A percentile compares a stretch with the other conserved stretches of the same genome.
phyloP scores from a whole-genome alignment of 2,888 invertebrate genomes.

The Drosophila nr. perissopoda region DNA sequence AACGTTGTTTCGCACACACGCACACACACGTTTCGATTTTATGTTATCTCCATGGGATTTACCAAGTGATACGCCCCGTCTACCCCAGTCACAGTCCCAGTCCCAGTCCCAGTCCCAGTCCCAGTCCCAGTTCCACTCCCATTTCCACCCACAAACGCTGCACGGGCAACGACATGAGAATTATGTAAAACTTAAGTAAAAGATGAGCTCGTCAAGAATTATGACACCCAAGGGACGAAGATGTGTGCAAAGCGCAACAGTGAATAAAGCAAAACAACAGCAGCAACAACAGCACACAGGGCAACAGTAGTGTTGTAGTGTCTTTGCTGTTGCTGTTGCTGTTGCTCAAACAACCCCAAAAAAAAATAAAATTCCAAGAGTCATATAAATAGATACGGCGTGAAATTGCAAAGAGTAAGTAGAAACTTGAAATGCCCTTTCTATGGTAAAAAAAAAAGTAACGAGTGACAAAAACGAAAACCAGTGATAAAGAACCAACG shows the following conservation, averaged over 20 bases:
- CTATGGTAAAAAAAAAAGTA: neutral
- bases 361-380: slow-evolving; percentile 31
- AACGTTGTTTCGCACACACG: slow-evolving; percentile 23
- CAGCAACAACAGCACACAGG: slow-evolving; percentile 35
- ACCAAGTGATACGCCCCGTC: slow-evolving; percentile 53
- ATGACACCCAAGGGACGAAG: slow-evolving; percentile 84
- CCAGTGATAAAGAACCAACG: neutral
- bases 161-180: slow-evolving; percentile 80
- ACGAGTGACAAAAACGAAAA: neutral
- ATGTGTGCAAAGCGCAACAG: slow-evolving; percentile 68
- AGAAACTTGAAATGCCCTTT: slow-evolving; percentile 25
- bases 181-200: slow-evolving; percentile 85
- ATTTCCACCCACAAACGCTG: slow-evolving; percentile 26
- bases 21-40: slow-evolving; percentile 71
- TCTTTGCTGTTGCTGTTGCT: slow-evolving; percentile 8
- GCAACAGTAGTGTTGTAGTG: slow-evolving; percentile 2
- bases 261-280: slow-evolving; percentile 54
- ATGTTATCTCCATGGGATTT: slow-evolving; percentile 78
- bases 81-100: neutral
- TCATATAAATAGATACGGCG: slow-evolving; percentile 23
- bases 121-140: neutral
- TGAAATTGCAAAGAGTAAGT: neutral
- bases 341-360: slow-evolving; percentile 45
- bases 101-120: neutral
- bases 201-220: slow-evolving; percentile 85